Evolutionary conservation across 2,797 vertebrate genomes (phyloP).

Genomic region (Clarias laeviceps): DNA sequence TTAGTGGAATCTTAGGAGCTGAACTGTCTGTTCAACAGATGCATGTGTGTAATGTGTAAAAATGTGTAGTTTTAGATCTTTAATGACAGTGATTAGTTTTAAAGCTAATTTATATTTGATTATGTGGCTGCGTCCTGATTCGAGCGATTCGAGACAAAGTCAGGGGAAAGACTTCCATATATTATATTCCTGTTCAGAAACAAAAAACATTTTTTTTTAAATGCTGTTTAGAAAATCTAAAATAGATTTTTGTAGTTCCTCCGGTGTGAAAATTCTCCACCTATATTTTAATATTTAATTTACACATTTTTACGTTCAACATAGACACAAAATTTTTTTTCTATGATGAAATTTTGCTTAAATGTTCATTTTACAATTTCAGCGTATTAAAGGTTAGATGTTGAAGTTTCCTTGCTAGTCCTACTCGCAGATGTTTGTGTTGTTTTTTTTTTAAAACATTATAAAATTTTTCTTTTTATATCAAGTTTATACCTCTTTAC

Average conservation of each 20-base stretch:
- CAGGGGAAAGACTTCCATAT: constrained; percentile 35
- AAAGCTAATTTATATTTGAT: background rate
- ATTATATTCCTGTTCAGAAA: background rate
- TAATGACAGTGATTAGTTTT: constrained; percentile 61
- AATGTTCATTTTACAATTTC: background rate
- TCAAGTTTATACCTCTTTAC: background rate
- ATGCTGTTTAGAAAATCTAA: background rate
- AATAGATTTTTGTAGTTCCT: background rate
- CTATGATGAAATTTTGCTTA: too few relatives aligned
- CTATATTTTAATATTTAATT: background rate
- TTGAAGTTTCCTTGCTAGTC: background rate
- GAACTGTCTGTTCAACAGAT: background rate
- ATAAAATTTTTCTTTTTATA: too few relatives aligned
- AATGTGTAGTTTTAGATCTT: constrained; percentile 65
- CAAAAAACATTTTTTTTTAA: background rate
- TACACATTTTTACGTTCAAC: background rate
- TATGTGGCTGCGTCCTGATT: constrained; percentile 17
- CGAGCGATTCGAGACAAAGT: constrained; percentile 49
- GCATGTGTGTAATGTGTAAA: background rate
- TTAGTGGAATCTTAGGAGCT: background rate
- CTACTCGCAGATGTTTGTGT: too few relatives aligned
- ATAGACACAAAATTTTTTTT: too few relatives aligned
- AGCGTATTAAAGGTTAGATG: background rate
- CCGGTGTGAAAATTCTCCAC: background rate
- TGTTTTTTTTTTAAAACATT: too few relatives aligned